Conservation (phyloP, 2,797 vertebrate genomes). For the Eulemur mongoz region DNA sequence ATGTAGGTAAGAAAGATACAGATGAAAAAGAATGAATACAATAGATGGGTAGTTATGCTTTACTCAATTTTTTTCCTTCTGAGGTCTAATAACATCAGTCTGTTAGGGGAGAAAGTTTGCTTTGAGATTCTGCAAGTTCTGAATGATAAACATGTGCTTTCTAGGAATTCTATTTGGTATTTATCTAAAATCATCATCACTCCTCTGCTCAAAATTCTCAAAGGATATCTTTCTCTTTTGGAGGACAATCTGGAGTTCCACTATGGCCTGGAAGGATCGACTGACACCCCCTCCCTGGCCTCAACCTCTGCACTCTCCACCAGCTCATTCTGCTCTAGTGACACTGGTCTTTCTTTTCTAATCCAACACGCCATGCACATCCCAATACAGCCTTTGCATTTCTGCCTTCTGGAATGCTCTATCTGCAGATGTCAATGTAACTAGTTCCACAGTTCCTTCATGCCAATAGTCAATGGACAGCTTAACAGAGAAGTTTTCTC, state of each 20-base stretch:
- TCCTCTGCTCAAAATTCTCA: not conserved
- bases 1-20: not conserved
- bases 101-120: not conserved
- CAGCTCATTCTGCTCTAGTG: not conserved
- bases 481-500: not conserved
- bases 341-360: not conserved
- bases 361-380: fast-evolving
- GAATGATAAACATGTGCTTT: not conserved
- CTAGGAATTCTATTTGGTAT: not conserved
- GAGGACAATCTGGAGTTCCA: not conserved
- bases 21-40: not conserved
- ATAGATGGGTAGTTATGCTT: not conserved
- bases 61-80: not conserved
- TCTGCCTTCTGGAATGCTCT: not conserved
- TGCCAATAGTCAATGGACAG: not conserved
- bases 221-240: fast-evolving
- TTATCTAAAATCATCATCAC: not conserved
- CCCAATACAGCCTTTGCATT: not conserved
- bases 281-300: not conserved
- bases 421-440: not conserved
- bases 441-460: not conserved
- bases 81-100: not conserved
- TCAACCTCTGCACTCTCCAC: not conserved
- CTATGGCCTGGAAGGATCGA: fast-evolving
- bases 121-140: not conserved